Base-by-base conservation (phyloP, 2,888 invertebrate genomes). In the Acronicta leporina region DNA sequence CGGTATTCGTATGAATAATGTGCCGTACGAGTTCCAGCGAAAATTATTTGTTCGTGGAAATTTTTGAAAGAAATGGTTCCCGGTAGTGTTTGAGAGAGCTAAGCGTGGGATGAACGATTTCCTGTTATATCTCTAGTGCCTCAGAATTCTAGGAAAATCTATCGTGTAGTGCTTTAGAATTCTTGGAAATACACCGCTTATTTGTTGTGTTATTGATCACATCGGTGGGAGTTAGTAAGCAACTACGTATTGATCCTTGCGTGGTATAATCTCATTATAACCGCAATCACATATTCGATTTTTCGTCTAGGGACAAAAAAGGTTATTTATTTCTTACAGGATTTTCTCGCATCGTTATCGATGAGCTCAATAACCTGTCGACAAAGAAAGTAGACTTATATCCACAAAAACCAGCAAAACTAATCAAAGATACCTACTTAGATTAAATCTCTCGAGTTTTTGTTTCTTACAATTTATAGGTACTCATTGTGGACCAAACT, bases 1-100 rank as follows among this genome's bases (percentile, higher is more conserved):
- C 70, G 75, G 67, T 75, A 75, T 69, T 67, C 77, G 69, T 72
- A 84, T 86, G 84, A 88, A 75, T 86, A 82, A 88, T 84, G 84
- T 73, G 63, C 66, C 57, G 65, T 65, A 81, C 84, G 83, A 74
- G 74, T 67, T 68, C 63, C 54, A 63, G 71, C 60, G 71, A 74
- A 77, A 68, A 76, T 73, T 76, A 78, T 79, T 73, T 66, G 74
- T 79, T 78, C 70, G 54, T 30, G 55, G 70, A 70, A 75, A 65
- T 50, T 73, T 76, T 68, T 63, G 66, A 68, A 63, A 74, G 65
- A 60, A 62, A 77, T 71, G 6, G 55, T 63, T 74, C 71, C 60
- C 68, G 25, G 57, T 63, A 61, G 71, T 60, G 52, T 60, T 65
- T 20, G 46, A 20, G 55, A 16, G 46, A 25, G 57, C 48, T 50